phyloP scores from a whole-genome alignment of 2,797 vertebrate genomes.

The Knipowitschia caucasica region DNA sequence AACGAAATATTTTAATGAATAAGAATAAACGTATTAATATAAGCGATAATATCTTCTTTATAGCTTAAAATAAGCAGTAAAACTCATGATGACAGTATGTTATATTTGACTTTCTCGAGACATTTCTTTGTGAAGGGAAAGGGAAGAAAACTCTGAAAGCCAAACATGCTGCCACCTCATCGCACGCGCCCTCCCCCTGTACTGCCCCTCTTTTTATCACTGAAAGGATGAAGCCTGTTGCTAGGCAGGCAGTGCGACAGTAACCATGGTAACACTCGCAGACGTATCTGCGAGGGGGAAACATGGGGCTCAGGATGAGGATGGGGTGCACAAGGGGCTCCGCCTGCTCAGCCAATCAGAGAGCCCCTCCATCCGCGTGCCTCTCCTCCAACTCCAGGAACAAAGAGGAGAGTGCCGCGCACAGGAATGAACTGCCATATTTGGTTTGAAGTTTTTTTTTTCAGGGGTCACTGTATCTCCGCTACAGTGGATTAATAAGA shows the following conservation, averaged over 20 bases:
- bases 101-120: too few relatives aligned
- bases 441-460: neutral
- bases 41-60: too few relatives aligned
- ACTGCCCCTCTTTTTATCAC: slow-evolving; percentile 46
- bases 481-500: neutral
- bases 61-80: too few relatives aligned
- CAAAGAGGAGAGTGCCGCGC: slow-evolving; percentile 47
- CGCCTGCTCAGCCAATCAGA: slow-evolving; percentile 66
- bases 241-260: slow-evolving; percentile 79
- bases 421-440: slow-evolving; percentile 32
- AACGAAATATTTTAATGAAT: too few relatives aligned
- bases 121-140: too few relatives aligned
- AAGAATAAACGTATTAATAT: too few relatives aligned
- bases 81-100: too few relatives aligned
- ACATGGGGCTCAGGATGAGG: slow-evolving; percentile 56
- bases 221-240: slow-evolving; percentile 75
- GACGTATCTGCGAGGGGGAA: slow-evolving; percentile 67
- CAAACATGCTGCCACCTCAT: slow-evolving; percentile 38
- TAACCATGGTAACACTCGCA: slow-evolving; percentile 79
- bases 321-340: slow-evolving; percentile 52
- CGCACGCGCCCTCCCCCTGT: slow-evolving; percentile 27
- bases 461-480: slow-evolving; percentile 7
- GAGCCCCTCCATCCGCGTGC: slow-evolving; percentile 28
- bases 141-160: neutral
- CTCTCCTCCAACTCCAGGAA: slow-evolving; percentile 41